Percentiles rank a stretch among this genome's conserved stretches.
phyloP scores from a whole-genome alignment of 2,888 invertebrate genomes.

The Linnaemya vulpina region DNA sequence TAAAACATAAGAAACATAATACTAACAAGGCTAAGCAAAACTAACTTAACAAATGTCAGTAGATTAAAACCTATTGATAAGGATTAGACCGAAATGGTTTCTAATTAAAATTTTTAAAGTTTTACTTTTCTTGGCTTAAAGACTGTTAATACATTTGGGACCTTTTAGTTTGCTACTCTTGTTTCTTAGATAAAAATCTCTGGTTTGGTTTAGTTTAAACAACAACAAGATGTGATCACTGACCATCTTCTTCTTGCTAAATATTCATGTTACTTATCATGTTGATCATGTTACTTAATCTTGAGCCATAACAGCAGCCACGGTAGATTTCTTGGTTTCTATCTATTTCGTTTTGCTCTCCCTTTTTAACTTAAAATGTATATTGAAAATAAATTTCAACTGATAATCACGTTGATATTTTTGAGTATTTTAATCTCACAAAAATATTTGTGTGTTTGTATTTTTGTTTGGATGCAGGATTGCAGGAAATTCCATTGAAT shows the following conservation, averaged over 20 bases:
- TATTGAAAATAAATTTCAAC: constrained; percentile 43
- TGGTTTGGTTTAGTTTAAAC: constrained; percentile 18
- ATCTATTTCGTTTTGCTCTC: background rate
- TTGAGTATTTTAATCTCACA: constrained; percentile 16
- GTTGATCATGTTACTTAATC: constrained; percentile 27
- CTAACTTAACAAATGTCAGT: background rate
- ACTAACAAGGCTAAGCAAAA: background rate
- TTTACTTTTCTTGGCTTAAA: background rate
- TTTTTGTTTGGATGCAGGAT: too few species aligned
- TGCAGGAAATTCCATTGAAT: constrained; percentile 28
- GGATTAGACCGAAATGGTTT: constrained; percentile 38
- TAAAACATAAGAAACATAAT: background rate
- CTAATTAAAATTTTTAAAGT: constrained; percentile 18
- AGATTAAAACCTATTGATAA: constrained; percentile 44
- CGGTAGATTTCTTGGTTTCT: background rate
- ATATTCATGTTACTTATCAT: background rate
- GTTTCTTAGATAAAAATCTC: constrained; percentile 36
- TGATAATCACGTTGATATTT: constrained; percentile 32
- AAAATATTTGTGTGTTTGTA: background rate
- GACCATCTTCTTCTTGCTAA: constrained; percentile 3
- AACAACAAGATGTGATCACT: constrained; percentile 50
- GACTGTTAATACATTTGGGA: background rate
- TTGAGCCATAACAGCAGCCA: constrained; percentile 1
- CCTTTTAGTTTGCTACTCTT: background rate
- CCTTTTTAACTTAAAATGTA: background rate